Evolutionary conservation across 2,113 vertebrate genomes (phyloP), one percentile per base, ranked within the genome.

Genomic region (Chauna torquata): DNA sequence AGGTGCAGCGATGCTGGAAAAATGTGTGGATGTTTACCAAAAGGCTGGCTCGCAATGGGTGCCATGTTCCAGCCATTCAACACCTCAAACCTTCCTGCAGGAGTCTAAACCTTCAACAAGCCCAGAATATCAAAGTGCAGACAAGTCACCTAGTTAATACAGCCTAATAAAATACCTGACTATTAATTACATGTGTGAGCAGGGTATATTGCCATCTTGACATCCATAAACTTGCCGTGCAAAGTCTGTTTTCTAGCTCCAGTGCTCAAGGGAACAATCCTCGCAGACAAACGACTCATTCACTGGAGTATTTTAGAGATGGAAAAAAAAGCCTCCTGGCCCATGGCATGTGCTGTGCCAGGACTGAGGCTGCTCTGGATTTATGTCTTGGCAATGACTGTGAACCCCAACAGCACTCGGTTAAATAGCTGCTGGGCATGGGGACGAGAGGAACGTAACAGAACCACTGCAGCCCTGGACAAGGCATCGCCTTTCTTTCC

Each of bases 181-280:
- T 88, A 89, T 93, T 96, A 95, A 96, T 93, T 95, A 92, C 23
- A 24, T 0, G 0, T 81, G 86, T 18, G 36, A 94, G 88, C 44
- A 72, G 92, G 66, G 69, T 47, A 59, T 87, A 84, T 1, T 2
- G 86, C 72, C 76, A 90, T 91, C 93, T 72, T 11, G 4, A 52
- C 87, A 70, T 91, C 96, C 76, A 94, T 97, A 96, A 93, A 94
- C 24, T 71, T 57, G 88, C 77, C 18, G 0, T 54, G 96, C 88
- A 91, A 78, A 88, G 84, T 91, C 95, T 96, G 94, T 10, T 92
- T 93, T 84, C 92, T 59, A 91, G 94, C 86, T 88, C 88, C 15
- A 74, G 92, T 25, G 96, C 96, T 96, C 95, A 52, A 84, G 94
- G 96, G 90, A 96, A 78, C 80, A 93, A 91, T 97, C 86, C 72